Evolutionary conservation across 2,888 invertebrate genomes (phyloP).

Genomic region (Agrochola circellaris): DNA sequence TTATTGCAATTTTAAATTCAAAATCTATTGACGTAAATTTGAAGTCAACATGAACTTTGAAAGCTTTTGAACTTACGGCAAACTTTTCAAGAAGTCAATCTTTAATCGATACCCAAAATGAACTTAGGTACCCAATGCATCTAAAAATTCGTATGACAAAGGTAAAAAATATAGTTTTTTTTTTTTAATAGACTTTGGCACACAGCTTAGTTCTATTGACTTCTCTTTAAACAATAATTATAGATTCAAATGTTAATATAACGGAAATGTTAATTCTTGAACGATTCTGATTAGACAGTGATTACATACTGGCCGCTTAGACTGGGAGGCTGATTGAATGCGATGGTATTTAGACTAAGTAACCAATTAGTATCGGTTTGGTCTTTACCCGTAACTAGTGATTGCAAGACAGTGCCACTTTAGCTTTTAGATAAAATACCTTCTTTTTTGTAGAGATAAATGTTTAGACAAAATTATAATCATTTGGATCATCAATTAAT

Average conservation of each 20-base stretch:
- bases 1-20: neutral
- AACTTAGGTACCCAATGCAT: neutral
- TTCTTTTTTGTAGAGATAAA: neutral
- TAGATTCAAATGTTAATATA: constrained; percentile 54
- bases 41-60: constrained; percentile 7
- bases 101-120: neutral
- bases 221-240: constrained; percentile 60
- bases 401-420: constrained; percentile 26
- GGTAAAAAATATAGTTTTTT: too few relatives aligned
- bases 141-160: neutral
- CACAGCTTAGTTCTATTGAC: constrained; percentile 6
- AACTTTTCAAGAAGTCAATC: neutral
- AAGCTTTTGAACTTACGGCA: neutral
- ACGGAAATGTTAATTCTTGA: constrained; percentile 72
- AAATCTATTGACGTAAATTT: neutral
- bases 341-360: constrained; percentile 61
- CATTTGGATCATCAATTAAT: neutral
- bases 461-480: neutral
- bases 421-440: neutral
- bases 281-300: constrained; percentile 65
- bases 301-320: constrained; percentile 68
- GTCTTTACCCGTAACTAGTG: constrained; percentile 39
- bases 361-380: constrained; percentile 61
- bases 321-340: constrained; percentile 62
- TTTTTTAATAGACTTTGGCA: neutral